A percentile compares a stretch with the other conserved stretches of the same genome.
These are phyloP conservation scores for Malurus melanocephalus DNA, from an alignment of 2,113 vertebrate species.

Conservation along the genomic window DNA sequence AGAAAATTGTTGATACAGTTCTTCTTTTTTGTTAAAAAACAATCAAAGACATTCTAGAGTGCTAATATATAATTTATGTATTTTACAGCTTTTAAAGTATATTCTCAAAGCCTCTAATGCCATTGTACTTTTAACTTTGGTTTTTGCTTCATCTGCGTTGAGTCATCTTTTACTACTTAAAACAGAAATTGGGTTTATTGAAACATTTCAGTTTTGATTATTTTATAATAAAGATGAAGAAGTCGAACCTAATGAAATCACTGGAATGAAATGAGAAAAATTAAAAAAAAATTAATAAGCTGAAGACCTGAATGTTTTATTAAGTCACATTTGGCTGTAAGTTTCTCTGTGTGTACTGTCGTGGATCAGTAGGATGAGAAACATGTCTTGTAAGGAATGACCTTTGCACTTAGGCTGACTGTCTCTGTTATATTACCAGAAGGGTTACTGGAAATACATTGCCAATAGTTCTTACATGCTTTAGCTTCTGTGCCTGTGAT, in stretches of 20 bases:
- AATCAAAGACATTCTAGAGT: neutral
- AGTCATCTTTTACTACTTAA: constrained; percentile 55
- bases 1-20: neutral
- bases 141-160: constrained; percentile 56
- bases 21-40: neutral
- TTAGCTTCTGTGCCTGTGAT: constrained; percentile 17
- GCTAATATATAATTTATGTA: constrained; percentile 6
- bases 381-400: neutral
- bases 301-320: constrained; percentile 35
- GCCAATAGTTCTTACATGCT: neutral
- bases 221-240: constrained; percentile 68
- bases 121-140: constrained; percentile 44
- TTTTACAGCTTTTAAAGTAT: constrained; percentile 35
- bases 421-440: constrained; percentile 5
- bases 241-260: constrained; percentile 62
- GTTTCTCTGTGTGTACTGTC: neutral
- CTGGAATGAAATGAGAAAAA: constrained; percentile 58
- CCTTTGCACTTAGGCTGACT: constrained; percentile 14
- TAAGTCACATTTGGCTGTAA: constrained; percentile 16
- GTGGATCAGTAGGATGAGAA: constrained; percentile 37
- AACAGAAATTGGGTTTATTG: constrained; percentile 60
- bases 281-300: constrained; percentile 53
- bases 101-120: constrained; percentile 18
- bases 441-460: neutral
- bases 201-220: constrained; percentile 67